A percentile compares a stretch with the other conserved stretches of the same genome.
phyloP scores from a whole-genome alignment of 2,113 vertebrate genomes.

The Casuarius casuarius region DNA sequence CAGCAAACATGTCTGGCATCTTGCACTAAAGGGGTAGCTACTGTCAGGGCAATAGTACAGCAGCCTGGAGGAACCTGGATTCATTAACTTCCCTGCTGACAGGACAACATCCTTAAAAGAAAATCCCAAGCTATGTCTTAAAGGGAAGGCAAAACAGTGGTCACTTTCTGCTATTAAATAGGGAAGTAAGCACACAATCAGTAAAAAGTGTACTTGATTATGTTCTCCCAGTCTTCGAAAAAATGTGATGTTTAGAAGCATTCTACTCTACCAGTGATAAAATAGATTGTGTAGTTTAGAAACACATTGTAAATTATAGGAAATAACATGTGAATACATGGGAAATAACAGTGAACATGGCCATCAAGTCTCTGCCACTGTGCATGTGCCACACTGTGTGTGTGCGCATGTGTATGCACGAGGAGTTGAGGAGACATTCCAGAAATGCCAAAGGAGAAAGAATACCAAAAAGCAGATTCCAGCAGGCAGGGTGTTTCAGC shows the following conservation, averaged over 20 bases:
- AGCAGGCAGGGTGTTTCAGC: background rate
- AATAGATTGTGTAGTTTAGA: background rate
- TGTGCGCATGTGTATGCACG: rapidly evolving
- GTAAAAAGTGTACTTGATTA: background rate
- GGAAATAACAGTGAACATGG: background rate
- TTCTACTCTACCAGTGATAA: background rate
- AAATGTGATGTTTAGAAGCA: background rate
- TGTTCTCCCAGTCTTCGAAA: background rate
- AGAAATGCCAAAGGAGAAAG: background rate
- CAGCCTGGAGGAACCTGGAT: background rate
- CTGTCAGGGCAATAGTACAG: background rate
- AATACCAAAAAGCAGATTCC: background rate
- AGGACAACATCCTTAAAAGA: background rate
- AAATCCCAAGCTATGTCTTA: background rate
- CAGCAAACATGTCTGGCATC: background rate
- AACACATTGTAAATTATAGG: background rate
- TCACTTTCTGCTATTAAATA: background rate
- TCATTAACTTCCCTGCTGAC: background rate
- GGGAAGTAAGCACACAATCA: background rate
- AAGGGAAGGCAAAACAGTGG: background rate
- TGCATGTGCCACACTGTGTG: too few relatives aligned
- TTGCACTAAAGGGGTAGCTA: background rate
- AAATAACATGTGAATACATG: background rate
- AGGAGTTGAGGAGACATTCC: background rate
- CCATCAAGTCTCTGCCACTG: background rate